Conservation (phyloP, 1,140 invertebrate genomes). For the Eueides isabella region DNA sequence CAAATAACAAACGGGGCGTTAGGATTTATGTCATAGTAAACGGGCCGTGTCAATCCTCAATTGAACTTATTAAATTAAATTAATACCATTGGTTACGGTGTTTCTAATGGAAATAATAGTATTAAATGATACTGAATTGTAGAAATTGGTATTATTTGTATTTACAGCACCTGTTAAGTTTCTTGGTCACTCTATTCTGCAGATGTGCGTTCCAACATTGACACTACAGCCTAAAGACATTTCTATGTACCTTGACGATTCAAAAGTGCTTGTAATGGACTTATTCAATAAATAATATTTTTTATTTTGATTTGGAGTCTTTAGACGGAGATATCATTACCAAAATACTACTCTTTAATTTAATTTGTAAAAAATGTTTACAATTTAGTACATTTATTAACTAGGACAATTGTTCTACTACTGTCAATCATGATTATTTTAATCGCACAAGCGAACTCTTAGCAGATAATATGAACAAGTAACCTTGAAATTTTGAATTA, state of each 20-base stretch:
- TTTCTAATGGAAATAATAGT: neutral
- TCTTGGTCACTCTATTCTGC: too few relatives aligned
- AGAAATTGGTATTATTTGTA: too few relatives aligned
- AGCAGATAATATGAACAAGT: slow-evolving; percentile 27
- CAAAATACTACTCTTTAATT: neutral
- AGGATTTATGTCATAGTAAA: slow-evolving; percentile 63
- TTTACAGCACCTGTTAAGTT: too few relatives aligned
- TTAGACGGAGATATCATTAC: neutral
- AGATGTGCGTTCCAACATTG: too few relatives aligned
- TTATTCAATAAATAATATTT: too few relatives aligned
- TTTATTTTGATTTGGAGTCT: neutral
- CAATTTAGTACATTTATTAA: neutral
- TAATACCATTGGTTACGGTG: slow-evolving; percentile 50
- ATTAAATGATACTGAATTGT: neutral
- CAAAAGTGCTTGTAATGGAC: too few relatives aligned
- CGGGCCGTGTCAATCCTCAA: slow-evolving; percentile 70
- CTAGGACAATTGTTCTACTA: slow-evolving; percentile 25
- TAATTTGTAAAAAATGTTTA: neutral
- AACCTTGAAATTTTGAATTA: slow-evolving; percentile 41
- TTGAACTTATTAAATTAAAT: slow-evolving; percentile 76
- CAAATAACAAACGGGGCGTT: slow-evolving; percentile 54
- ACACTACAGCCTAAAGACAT: too few relatives aligned
- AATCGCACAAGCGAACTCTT: slow-evolving; percentile 34
- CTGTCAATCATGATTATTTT: slow-evolving; percentile 45
- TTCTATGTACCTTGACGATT: too few relatives aligned